A percentile compares a stretch with the other conserved stretches of the same genome.
Evolutionary conservation across 2,888 invertebrate species (phyloP).

Genomic region (Aleiodes testaceus): DNA sequence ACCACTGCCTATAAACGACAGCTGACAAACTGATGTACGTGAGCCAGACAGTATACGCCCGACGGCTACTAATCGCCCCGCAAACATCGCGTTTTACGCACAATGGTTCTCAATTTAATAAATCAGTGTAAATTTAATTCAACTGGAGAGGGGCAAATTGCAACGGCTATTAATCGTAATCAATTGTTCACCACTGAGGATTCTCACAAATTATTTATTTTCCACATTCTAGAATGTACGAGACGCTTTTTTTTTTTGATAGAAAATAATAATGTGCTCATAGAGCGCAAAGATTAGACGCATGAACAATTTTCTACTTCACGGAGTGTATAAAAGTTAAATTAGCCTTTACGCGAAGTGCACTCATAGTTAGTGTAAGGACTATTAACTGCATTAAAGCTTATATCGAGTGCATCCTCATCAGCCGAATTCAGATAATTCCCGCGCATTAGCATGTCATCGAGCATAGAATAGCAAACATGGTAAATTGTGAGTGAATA

Average conservation of each 20-base stretch:
- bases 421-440: constrained; percentile 17
- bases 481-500: neutral
- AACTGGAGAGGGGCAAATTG: neutral
- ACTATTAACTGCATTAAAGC: constrained; percentile 60
- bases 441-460: constrained; percentile 16
- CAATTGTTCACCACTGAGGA: neutral
- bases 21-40: constrained; percentile 70
- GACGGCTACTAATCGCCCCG: constrained; percentile 70
- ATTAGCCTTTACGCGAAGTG: constrained; percentile 59
- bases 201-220: neutral
- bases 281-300: constrained; percentile 34
- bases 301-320: constrained; percentile 62
- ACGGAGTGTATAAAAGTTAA: constrained; percentile 63
- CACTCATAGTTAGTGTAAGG: constrained; percentile 46
- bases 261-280: constrained; percentile 20
- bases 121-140: neutral
- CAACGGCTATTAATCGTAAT: constrained; percentile 5
- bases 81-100: constrained; percentile 66
- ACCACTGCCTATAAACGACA: constrained; percentile 53
- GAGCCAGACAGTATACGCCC: constrained; percentile 68
- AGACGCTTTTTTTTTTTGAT: neutral
- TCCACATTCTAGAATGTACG: neutral
- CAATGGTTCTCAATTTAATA: constrained; percentile 60
- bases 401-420: constrained; percentile 43
- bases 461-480: constrained; percentile 32